A percentile compares a stretch with the other conserved stretches of the same genome.
Conservation (phyloP, 2,113 vertebrate species). For the Ceuthmochares aereus region DNA sequence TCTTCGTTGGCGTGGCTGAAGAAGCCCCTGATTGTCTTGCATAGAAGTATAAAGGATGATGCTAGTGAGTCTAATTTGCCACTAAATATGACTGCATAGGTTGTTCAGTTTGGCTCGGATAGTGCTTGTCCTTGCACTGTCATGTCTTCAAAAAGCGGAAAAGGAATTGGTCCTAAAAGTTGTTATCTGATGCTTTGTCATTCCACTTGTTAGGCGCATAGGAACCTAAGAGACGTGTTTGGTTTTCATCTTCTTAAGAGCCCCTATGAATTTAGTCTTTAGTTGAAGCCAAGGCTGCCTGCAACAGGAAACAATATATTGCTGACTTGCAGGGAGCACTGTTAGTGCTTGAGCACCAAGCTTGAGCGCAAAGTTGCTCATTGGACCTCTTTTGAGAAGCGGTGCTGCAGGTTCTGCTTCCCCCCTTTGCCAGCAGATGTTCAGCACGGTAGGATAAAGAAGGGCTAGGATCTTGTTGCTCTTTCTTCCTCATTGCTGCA, state of each 20-base stretch:
- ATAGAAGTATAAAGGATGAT: background rate
- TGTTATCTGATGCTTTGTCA: fast-evolving
- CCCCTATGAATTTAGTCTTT: background rate
- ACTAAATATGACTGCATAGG: fast-evolving
- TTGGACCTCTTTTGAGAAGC: fast-evolving
- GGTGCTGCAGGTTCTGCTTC: background rate
- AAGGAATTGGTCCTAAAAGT: background rate
- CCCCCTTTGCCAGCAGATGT: background rate
- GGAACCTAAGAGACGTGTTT: fast-evolving
- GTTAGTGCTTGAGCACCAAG: background rate
- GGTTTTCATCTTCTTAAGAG: background rate
- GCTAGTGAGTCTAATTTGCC: background rate
- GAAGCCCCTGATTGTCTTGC: background rate
- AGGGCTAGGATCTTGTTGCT: background rate
- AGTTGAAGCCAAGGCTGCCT: background rate
- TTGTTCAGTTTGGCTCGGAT: background rate
- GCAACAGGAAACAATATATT: fast-evolving
- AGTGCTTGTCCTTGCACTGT: background rate
- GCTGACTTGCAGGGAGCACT: background rate
- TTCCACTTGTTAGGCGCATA: background rate
- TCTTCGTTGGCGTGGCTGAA: background rate
- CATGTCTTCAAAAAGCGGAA: background rate
- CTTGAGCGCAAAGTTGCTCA: fast-evolving
- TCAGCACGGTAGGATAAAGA: background rate
- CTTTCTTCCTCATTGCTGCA: background rate